These are phyloP conservation scores for Echinops telfairi DNA, from an alignment of 2,113 vertebrate genomes.

Conservation along the genomic window DNA sequence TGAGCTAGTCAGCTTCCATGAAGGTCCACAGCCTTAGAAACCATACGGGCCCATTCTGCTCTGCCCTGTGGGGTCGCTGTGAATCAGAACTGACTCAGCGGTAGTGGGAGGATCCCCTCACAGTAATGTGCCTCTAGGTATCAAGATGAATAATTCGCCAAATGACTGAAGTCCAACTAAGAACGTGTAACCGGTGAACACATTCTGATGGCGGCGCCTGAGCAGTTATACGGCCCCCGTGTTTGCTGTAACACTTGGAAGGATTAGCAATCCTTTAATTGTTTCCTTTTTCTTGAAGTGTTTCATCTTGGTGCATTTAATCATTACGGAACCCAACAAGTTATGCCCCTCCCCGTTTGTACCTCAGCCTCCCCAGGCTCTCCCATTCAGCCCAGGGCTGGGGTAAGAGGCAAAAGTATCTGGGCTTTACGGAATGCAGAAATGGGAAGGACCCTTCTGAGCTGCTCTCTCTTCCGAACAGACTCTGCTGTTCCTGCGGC, in stretches of 20 bases:
- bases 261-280: neutral
- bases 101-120: neutral
- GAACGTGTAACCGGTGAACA: neutral
- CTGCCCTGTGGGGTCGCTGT: too few species aligned
- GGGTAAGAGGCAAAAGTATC: neutral
- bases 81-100: too few species aligned
- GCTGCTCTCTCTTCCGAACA: neutral
- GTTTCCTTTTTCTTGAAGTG: constrained; percentile 28
- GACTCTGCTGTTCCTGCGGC: neutral
- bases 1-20: neutral
- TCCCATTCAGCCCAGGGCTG: neutral
- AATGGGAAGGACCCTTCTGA: neutral
- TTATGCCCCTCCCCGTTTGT: neutral
- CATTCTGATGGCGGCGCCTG: neutral
- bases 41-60: too few species aligned
- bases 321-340: neutral
- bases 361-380: too few species aligned
- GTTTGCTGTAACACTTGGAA: neutral
- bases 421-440: neutral
- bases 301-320: constrained; percentile 16
- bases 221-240: neutral
- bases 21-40: too few species aligned
- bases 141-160: neutral
- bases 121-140: neutral
- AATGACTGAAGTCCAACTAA: constrained; percentile 18